Evolutionary conservation across 2,113 vertebrate genomes (phyloP), one percentile per base, ranked within the genome.

Genomic region (Cephalopterus ornatus): DNA sequence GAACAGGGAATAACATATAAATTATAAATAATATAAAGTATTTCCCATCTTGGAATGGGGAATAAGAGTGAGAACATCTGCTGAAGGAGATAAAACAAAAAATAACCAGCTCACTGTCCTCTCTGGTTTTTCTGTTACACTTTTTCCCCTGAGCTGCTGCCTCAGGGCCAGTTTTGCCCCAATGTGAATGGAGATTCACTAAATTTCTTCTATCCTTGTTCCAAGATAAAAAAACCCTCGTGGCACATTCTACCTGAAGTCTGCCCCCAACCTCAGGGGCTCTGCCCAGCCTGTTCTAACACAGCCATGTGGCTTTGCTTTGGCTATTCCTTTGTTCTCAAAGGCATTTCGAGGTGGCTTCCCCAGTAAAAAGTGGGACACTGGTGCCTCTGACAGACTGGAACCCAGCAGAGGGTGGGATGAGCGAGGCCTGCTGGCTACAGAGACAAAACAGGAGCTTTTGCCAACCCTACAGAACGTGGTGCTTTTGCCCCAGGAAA

Each of bases 331-430:
- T 90, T 86, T 88, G 80, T 88, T 88, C 89, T 93, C 58, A 85
- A 88, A 94, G 88, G 75, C 72, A 56, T 61, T 93, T 94, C 0
- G 39, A 86, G 93, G 92, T 65, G 75, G 72, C 11, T 90, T 65
- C 56, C 46, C 33, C 4, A 3, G 15, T 12, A 6, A 70, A 94
- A 94, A 94, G 44, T 7, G 87, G 92, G 95, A 52, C 83, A 77
- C 71, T 26, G 85, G 44, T 74, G 58, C 75, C 79, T 65, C 71
- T 53, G 79, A 88, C 95, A 97, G 95, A 73, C 95, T 93, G 95
- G 76, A 85, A 95, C 77, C 33, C 95, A 96, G 92, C 90, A 81
- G 93, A 92, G 76, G 76, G 91, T 94, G 78, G 55, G 81, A 76
- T 58, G 46, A 94, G 52, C 70, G 87, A 77, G 1, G 65, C 61